Evolutionary conservation across 2,113 vertebrate genomes (phyloP).

Genomic region (Dermatemys mawii): DNA sequence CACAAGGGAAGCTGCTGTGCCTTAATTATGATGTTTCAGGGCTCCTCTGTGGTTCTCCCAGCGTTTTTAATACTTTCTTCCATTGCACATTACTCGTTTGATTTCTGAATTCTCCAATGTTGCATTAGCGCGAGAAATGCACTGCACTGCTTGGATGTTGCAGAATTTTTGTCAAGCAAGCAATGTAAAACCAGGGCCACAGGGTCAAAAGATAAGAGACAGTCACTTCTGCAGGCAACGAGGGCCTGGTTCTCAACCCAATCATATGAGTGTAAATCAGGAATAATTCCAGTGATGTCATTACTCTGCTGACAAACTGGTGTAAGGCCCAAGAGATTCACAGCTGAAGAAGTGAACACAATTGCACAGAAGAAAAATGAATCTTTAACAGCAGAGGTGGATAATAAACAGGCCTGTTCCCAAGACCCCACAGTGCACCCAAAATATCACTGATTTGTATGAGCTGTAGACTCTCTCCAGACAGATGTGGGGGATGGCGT

Average conservation of each 20-base stretch:
- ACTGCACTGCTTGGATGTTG: background rate
- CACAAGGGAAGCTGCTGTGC: accelerated
- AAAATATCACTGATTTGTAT: background rate
- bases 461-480: background rate
- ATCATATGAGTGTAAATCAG: background rate
- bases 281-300: background rate
- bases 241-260: background rate
- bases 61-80: background rate
- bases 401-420: background rate
- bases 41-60: background rate
- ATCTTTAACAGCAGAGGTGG: background rate
- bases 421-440: background rate
- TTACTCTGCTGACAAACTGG: background rate
- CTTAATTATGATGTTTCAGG: background rate
- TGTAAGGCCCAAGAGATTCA: background rate
- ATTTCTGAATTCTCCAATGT: background rate
- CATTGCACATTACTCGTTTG: background rate
- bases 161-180: slow-evolving; percentile 32
- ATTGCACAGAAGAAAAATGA: accelerated
- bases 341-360: background rate
- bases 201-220: background rate
- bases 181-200: background rate
- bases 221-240: background rate
- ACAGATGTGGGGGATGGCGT: background rate
- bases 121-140: background rate